These are phyloP conservation scores for Slavum lentiscoides DNA, from an alignment of 2,888 invertebrate genomes.

Conservation along the genomic window DNA sequence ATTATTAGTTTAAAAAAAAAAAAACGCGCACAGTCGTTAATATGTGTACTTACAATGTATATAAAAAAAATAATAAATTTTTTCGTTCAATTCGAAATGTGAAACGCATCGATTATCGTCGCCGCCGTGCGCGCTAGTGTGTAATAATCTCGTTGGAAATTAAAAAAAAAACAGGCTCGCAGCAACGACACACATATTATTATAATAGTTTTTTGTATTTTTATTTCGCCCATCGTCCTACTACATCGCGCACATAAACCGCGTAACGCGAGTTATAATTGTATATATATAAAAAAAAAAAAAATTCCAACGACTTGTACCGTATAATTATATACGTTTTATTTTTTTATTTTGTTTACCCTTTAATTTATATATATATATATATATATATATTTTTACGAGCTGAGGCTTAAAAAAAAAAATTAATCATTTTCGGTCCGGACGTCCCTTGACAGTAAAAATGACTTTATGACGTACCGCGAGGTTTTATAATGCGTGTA, in stretches of 20 bases:
- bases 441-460: constrained; percentile 41
- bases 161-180: constrained; percentile 1
- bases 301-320: background rate
- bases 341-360: background rate
- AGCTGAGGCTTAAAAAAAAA: constrained; percentile 33
- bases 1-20: too few relatives aligned
- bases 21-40: too few relatives aligned
- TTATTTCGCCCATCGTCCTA: too few relatives aligned
- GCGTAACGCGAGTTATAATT: background rate
- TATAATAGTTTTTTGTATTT: background rate
- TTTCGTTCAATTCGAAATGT: too few relatives aligned
- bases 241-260: too few relatives aligned
- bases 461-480: constrained; percentile 48
- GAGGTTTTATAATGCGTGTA: constrained; percentile 17
- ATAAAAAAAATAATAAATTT: too few relatives aligned
- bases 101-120: too few relatives aligned
- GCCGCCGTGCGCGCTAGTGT: too few relatives aligned
- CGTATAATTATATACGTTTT: too few relatives aligned
- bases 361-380: background rate
- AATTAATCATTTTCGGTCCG: constrained; percentile 47
- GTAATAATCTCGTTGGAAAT: too few relatives aligned
- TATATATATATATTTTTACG: constrained; percentile 23
- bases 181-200: background rate
- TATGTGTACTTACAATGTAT: too few relatives aligned
- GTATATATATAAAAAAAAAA: background rate